Conservation (phyloP, 1,140 invertebrate species). For the Philotrypesis tridentata region DNA sequence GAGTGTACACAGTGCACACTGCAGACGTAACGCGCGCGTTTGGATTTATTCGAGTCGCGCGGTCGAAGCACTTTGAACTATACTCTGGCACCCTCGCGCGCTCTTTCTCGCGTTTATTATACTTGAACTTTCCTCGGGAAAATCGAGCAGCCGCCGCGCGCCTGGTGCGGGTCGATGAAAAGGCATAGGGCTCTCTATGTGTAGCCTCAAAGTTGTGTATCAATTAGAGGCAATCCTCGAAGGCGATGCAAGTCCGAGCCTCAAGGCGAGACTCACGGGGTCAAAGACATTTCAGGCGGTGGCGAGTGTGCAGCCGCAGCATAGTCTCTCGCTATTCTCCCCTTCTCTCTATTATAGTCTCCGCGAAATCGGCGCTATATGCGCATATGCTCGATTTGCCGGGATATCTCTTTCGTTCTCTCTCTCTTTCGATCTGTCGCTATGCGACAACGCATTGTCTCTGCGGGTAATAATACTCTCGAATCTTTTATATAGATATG, state of each 20-base stretch:
- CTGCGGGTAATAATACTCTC: background rate
- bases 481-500: too few relatives aligned
- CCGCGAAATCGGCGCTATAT: conserved; percentile 29
- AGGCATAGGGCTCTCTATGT: too few relatives aligned
- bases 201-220: too few relatives aligned
- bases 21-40: background rate
- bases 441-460: background rate
- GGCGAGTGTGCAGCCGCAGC: background rate
- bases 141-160: too few relatives aligned
- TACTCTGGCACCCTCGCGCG: too few relatives aligned
- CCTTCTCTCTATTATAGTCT: too few relatives aligned
- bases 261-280: conserved; percentile 43
- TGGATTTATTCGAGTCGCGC: background rate
- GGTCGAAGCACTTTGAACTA: background rate
- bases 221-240: conserved; percentile 26
- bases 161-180: too few relatives aligned
- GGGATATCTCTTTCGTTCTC: conserved; percentile 8
- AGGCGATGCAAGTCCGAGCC: conserved; percentile 46
- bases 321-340: conserved; percentile 17
- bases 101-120: too few relatives aligned
- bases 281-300: conserved; percentile 37
- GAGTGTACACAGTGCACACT: background rate
- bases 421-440: too few relatives aligned
- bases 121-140: conserved; percentile 52
- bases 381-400: conserved; percentile 11